Evolutionary conservation across 2,113 vertebrate species (phyloP), one percentile per base, ranked within the genome.

Genomic region (Tragelaphus scriptus): DNA sequence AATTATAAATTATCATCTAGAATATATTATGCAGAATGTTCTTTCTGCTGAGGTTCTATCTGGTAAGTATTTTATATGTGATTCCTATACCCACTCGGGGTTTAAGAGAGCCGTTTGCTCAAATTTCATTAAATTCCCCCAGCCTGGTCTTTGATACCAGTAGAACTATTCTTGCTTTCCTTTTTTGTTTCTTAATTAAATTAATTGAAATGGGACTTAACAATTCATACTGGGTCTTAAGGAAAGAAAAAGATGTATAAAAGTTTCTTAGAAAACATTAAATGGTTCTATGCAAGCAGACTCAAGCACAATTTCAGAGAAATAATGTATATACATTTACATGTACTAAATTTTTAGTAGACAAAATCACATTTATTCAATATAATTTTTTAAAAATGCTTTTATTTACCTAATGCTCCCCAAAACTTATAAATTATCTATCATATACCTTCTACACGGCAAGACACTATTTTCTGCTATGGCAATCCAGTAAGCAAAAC

Each of bases 111-210:
- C 65, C 21, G 94, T 65, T 98, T 86, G 58, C 61, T 77, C 26
- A 86, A 87, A 44, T 88, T 80, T 94, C 25, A 98, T 96, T 97
- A 96, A 97, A 44, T 97, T 55, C 26, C 90, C 97, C 47, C 84
- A 94, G 59, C 53, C 15, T 79, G 65, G 16, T 93, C 30, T 80
- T 85, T 88, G 63, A 96, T 58, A 88, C 85, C 90, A 97, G 97
- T 63, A 91, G 30, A 75, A 80, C 15, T 93, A 88, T 92, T 98
- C 85, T 97, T 96, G 49, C 16, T 97, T 97, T 96, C 7, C 5
- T 85, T 90, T 10, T 98, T 96, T 96, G 40, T 82, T 30, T 3
- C 65, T 91, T 97, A 96, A 95, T 90, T 96, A 87, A 61, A 80
- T 91, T 96, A 65, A 96, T 15, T 97, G 58, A 1, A 88, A 81